A percentile compares a stretch with the other conserved stretches of the same genome.
phyloP scores from a whole-genome alignment of 1,140 invertebrate genomes.

The Agraylea sexmaculata region DNA sequence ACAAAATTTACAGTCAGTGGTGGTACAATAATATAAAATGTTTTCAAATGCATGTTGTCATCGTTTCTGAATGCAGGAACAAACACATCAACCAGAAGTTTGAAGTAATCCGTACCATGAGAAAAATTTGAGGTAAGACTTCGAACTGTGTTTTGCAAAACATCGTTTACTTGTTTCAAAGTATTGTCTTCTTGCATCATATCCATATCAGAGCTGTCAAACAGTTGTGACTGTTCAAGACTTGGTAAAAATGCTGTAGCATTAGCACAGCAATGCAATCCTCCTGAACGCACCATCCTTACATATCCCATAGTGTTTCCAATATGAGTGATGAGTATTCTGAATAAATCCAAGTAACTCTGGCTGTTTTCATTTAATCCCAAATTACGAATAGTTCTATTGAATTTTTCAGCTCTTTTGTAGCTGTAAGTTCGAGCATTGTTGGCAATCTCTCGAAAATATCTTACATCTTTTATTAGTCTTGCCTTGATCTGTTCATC shows the following conservation, averaged over 20 bases:
- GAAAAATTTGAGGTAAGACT: slow-evolving; percentile 78
- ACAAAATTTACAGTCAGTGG: slow-evolving; percentile 91
- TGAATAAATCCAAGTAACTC: slow-evolving; percentile 87
- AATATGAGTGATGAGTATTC: slow-evolving; percentile 85
- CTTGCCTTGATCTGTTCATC: slow-evolving; percentile 97
- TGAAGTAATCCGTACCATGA: slow-evolving; percentile 91
- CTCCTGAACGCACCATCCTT: slow-evolving; percentile 85
- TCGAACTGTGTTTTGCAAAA: slow-evolving; percentile 64
- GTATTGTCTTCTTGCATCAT: slow-evolving; percentile 46
- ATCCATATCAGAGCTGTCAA: slow-evolving; percentile 46
- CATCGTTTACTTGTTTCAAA: slow-evolving; percentile 53
- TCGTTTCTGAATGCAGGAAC: slow-evolving; percentile 72
- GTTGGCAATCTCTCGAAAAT: slow-evolving; percentile 48
- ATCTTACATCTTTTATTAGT: slow-evolving; percentile 79
- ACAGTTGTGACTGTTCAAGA: slow-evolving; percentile 57
- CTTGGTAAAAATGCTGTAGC: slow-evolving; percentile 84
- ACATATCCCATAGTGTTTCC: slow-evolving; percentile 97
- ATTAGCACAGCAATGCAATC: slow-evolving; percentile 82
- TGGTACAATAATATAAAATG: slow-evolving; percentile 91
- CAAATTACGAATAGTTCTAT: slow-evolving; percentile 81
- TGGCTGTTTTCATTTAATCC: slow-evolving; percentile 72
- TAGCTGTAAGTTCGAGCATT: slow-evolving; percentile 59
- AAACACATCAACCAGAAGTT: slow-evolving; percentile 89
- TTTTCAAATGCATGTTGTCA: slow-evolving; percentile 82
- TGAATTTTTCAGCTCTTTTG: slow-evolving; percentile 90